These are phyloP conservation scores for Augiades crinisus DNA, from an alignment of 2,888 invertebrate species.

Conservation along the genomic window DNA sequence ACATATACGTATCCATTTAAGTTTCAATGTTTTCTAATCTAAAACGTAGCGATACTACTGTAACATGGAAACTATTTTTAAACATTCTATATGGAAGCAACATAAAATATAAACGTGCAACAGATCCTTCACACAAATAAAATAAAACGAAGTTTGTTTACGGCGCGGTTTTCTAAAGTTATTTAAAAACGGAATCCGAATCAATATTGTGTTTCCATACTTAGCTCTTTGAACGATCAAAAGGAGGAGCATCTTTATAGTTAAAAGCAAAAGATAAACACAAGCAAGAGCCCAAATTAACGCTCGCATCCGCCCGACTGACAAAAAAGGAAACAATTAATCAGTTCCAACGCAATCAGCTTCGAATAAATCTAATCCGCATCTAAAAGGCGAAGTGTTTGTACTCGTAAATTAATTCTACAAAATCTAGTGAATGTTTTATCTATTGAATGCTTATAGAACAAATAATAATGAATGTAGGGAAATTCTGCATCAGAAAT, in stretches of 20 bases:
- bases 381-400: constrained; percentile 1
- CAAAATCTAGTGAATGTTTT: too few relatives aligned
- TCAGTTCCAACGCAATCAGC: neutral
- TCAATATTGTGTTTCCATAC: constrained; percentile 7
- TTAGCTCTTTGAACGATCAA: constrained; percentile 11
- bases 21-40: too few relatives aligned
- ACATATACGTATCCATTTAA: too few relatives aligned
- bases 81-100: too few relatives aligned
- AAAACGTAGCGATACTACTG: too few relatives aligned
- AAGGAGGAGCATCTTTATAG: constrained; percentile 5
- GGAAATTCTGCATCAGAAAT: too few relatives aligned
- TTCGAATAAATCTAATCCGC: neutral
- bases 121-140: neutral
- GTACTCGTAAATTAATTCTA: neutral
- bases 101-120: too few relatives aligned
- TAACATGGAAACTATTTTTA: too few relatives aligned
- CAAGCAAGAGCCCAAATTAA: constrained; percentile 13
- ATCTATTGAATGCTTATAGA: too few relatives aligned
- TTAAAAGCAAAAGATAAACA: constrained; percentile 15
- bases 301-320: constrained; percentile 9
- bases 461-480: too few relatives aligned
- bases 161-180: neutral
- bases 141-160: neutral
- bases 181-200: constrained; percentile 8
- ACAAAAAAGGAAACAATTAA: constrained; percentile 18